Evolutionary conservation across 1,140 invertebrate genomes (phyloP).

Genomic region (Arion vulgaris): DNA sequence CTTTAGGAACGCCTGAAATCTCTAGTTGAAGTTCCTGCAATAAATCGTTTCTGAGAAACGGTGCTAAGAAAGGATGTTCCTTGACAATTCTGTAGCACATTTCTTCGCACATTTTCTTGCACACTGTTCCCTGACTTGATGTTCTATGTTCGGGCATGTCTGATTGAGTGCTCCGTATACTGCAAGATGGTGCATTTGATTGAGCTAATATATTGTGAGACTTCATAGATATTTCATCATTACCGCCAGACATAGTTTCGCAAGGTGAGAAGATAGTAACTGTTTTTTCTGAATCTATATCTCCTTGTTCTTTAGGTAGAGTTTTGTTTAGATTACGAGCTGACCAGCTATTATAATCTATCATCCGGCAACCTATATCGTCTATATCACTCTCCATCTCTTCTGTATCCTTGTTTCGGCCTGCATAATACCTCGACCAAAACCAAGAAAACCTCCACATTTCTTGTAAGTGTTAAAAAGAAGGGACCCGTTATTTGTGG

Average conservation of each 20-base stretch:
- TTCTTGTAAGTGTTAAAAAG: not conserved
- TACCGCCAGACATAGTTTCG: not conserved
- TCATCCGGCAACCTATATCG: not conserved
- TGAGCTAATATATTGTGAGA: not conserved
- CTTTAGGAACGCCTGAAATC: not conserved
- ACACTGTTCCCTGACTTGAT: too few relatives aligned
- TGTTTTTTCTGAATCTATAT: not conserved
- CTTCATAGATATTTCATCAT: not conserved
- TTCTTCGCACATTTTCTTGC: conserved; percentile 2
- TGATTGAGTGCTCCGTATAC: not conserved
- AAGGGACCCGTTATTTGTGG: not conserved
- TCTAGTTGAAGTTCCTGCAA: not conserved
- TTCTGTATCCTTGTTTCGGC: not conserved
- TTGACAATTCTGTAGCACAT: conserved; percentile 5
- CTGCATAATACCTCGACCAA: not conserved
- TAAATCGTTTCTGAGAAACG: not conserved
- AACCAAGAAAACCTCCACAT: conserved; percentile 8
- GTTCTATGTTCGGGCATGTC: not conserved
- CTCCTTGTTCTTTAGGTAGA: not conserved
- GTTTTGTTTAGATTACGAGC: not conserved
- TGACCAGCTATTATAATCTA: not conserved
- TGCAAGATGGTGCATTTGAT: not conserved
- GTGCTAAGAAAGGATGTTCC: conserved; percentile 1
- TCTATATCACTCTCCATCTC: not conserved
- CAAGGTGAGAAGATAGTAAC: not conserved